These are phyloP conservation scores for Clarias gariepinus DNA, from an alignment of 2,113 vertebrate genomes.

Conservation along the genomic window DNA sequence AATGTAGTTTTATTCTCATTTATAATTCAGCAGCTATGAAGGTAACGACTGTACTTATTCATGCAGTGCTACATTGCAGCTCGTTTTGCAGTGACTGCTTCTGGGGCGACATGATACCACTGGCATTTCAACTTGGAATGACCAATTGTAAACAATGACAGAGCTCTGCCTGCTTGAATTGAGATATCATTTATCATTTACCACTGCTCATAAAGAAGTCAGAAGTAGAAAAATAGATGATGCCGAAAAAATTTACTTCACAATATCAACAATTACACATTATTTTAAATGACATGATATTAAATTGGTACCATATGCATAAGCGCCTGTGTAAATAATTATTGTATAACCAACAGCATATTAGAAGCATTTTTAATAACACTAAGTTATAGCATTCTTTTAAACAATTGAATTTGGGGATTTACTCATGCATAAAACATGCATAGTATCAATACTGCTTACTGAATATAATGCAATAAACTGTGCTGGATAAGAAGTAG, in stretches of 20 bases:
- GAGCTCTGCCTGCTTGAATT: conserved; percentile 39
- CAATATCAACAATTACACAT: neutral
- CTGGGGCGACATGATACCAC: conserved; percentile 54
- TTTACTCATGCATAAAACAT: neutral
- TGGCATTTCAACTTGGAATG: conserved; percentile 56
- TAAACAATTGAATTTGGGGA: too few species aligned
- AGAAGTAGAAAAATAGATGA: neutral
- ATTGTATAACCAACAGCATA: too few species aligned
- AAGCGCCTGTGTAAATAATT: neutral
- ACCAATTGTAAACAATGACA: conserved; percentile 50
- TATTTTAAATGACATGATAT: neutral
- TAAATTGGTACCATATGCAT: neutral
- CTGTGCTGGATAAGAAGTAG: too few species aligned
- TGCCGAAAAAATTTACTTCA: too few species aligned
- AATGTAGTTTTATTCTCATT: conserved; percentile 65
- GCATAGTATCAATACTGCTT: neutral
- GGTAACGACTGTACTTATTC: conserved; percentile 73
- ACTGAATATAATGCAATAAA: neutral
- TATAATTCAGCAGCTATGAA: conserved; percentile 68
- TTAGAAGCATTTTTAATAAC: too few species aligned
- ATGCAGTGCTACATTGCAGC: conserved; percentile 59
- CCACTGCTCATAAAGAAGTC: conserved; percentile 47
- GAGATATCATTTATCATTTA: conserved; percentile 53
- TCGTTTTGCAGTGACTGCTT: conserved; percentile 49
- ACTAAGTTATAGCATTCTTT: too few species aligned